Evolutionary conservation across 92 coral and sea anemone species (phyloP).

Genomic region (Palythoa grandis): DNA sequence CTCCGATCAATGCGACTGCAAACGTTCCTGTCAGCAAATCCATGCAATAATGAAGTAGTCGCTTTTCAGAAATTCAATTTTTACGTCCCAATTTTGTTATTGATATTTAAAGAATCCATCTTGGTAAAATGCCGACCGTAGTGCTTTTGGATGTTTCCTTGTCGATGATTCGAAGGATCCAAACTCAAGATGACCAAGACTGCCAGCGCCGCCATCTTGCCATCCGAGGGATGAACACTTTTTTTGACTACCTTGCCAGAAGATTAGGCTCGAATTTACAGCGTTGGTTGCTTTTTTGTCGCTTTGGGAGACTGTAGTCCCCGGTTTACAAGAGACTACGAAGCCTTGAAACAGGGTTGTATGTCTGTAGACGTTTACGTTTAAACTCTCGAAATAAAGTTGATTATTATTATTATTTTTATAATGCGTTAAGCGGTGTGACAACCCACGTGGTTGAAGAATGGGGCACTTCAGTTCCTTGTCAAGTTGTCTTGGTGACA

Average conservation of each 20-base stretch:
- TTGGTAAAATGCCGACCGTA: conserved; percentile 86
- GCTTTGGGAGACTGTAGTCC: conserved; percentile 99
- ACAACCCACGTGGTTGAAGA: conserved; percentile 96
- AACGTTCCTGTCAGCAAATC: too few relatives aligned
- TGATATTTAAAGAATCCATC: not conserved
- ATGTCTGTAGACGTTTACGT: conserved; percentile 94
- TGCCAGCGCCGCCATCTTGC: conserved; percentile 90
- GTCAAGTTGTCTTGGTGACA: conserved; percentile 90
- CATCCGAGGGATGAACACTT: conserved; percentile 83
- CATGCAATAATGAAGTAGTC: too few relatives aligned
- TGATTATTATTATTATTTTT: too few relatives aligned
- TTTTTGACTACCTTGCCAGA: too few relatives aligned
- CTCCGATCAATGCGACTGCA: too few relatives aligned
- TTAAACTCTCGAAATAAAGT: too few relatives aligned
- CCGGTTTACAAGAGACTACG: conserved; percentile 96
- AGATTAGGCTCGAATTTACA: conserved; percentile 92
- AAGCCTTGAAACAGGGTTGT: conserved; percentile 94
- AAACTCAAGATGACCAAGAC: conserved; percentile 82
- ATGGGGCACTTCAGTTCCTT: conserved; percentile 98
- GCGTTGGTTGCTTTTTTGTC: conserved; percentile 96
- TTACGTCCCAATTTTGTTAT: not conserved
- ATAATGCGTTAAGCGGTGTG: conserved; percentile 95
- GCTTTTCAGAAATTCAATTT: not conserved
- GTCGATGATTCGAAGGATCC: conserved; percentile 88
- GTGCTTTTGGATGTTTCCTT: conserved; percentile 96